These are phyloP conservation scores for Ooceraea biroi DNA, from an alignment of 1,140 invertebrate genomes.

Conservation along the genomic window DNA sequence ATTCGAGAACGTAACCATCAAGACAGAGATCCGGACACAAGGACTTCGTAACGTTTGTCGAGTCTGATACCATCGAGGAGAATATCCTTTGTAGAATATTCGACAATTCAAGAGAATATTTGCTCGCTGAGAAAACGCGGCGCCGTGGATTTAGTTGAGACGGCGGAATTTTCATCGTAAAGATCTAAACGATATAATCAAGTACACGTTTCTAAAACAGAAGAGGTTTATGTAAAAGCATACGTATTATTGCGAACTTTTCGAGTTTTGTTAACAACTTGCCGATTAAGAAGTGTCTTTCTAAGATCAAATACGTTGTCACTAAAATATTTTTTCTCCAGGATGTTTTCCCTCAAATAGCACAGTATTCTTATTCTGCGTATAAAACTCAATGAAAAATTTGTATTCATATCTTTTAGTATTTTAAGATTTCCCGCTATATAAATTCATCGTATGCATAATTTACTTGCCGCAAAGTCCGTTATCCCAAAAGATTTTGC, in stretches of 20 bases:
- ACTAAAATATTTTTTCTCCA: too few relatives aligned
- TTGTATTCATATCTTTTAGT: neutral
- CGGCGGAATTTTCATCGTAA: constrained; percentile 33
- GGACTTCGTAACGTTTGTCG: neutral
- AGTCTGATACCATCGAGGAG: neutral
- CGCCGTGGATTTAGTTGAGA: neutral
- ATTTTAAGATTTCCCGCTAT: neutral
- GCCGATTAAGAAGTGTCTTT: too few relatives aligned
- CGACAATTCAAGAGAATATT: constrained; percentile 32
- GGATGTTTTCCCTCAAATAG: neutral
- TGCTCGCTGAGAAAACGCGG: constrained; percentile 10
- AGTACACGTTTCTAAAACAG: constrained; percentile 7
- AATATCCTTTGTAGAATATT: constrained; percentile 41
- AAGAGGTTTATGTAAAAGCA: constrained; percentile 2
- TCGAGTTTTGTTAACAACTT: too few relatives aligned
- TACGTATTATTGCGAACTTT: neutral
- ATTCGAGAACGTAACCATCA: neutral
- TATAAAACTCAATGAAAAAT: neutral
- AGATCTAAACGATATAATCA: constrained; percentile 26
- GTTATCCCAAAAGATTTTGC: constrained; percentile 18
- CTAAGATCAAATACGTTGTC: too few relatives aligned
- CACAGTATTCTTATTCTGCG: neutral
- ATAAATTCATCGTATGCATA: neutral
- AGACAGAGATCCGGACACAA: constrained; percentile 19
- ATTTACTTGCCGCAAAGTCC: constrained; percentile 10